Base-by-base conservation (phyloP, 2,113 vertebrate species). In the Aegithalos caudatus region DNA sequence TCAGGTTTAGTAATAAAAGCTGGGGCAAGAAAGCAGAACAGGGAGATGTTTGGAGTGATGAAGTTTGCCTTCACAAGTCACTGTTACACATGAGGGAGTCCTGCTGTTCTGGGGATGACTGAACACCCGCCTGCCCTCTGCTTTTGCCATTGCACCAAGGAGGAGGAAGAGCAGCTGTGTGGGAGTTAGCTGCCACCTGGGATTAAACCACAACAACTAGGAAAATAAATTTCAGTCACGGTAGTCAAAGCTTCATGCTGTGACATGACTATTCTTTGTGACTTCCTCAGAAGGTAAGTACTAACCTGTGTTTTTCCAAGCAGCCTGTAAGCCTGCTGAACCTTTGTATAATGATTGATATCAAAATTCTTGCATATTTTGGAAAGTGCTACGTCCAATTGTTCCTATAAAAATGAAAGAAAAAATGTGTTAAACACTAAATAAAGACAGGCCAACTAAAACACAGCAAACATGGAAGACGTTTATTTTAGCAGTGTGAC, bases 321-420 rank as follows among this genome's bases (percentile, higher is more conserved):
- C 65, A 99, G 98, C 31, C 98, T 98, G 95, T 99, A 99, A 28
- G 99, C 99, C 94, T 99, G 98, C 86, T 99, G 99, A 96, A 99
- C 99, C 92, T 99, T 99, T 84, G 99, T 99, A 94, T 99, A 99
- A 98, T 99, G 99, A 69, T 94, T 94, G 70, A 99, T 97, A 93
- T 99, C 99, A 97, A 99, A 99, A 98, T 99, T 98, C 97, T 99
- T 99, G 95, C 99, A 99, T 95, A 99, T 99, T 98, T 99, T 99
- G 25, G 99, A 99, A 88, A 99, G 98, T 0, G 99, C 99, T 77
- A 99, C 99, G 4, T 99, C 99, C 94, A 99, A 82, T 85, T 99
- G 99, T 93, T 99, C 99, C 99, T 99, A 87, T 12, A 94, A n/a
- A 96, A 90, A 89, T 17, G 37, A 64, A 78, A 76, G 40, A 62